A percentile compares a stretch with the other conserved stretches of the same genome.
phyloP scores from a whole-genome alignment of 2,888 invertebrate species.

The Oxystoma pomonae region DNA sequence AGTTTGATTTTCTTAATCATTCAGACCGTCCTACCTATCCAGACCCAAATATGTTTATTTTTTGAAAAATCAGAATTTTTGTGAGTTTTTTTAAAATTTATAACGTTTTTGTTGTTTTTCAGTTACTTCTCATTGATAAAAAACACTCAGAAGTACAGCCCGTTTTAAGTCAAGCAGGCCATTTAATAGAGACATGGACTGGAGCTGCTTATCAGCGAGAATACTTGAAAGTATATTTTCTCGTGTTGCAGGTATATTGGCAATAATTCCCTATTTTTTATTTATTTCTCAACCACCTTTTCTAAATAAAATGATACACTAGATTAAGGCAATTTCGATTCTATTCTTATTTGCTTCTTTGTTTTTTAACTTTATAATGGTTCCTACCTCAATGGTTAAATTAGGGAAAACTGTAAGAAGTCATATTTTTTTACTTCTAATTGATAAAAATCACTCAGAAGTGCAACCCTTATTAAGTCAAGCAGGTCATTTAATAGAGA shows the following conservation, averaged over 20 bases:
- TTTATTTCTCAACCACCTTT: neutral
- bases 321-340: neutral
- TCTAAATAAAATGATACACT: slow-evolving; percentile 3
- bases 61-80: no score
- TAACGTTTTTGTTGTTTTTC: slow-evolving; percentile 37
- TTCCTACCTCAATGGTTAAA: no score
- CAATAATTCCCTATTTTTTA: neutral
- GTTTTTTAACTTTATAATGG: no score
- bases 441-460: slow-evolving; percentile 89
- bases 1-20: no score
- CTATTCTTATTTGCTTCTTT: slow-evolving; percentile 2
- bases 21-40: no score
- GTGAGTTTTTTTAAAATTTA: no score
- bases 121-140: slow-evolving; percentile 88
- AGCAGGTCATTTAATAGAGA: slow-evolving; percentile 87
- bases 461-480: slow-evolving; percentile 86
- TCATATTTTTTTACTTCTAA: slow-evolving; percentile 84
- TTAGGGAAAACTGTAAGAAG: no score
- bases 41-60: no score
- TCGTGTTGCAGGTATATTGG: slow-evolving; percentile 75
- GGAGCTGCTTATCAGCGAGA: slow-evolving; percentile 90
- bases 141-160: slow-evolving; percentile 90
- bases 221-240: slow-evolving; percentile 91
- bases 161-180: slow-evolving; percentile 82
- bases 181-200: slow-evolving; percentile 86